Evolutionary conservation across 2,797 vertebrate species (phyloP).

Genomic region (Leuciscus waleckii): DNA sequence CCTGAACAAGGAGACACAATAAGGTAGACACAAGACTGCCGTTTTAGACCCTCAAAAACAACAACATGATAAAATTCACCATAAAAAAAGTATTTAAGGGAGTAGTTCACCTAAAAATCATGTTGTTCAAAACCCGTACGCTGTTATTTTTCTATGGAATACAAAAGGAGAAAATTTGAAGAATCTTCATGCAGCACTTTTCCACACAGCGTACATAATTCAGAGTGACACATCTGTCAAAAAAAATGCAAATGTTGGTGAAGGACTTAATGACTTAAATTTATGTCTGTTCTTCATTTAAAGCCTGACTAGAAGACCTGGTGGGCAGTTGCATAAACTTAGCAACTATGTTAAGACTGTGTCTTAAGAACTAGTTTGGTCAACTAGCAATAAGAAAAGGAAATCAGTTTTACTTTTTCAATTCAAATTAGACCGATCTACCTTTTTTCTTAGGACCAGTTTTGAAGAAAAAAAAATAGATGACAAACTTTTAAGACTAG

Average conservation of each 20-base stretch:
- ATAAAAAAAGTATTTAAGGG: background rate
- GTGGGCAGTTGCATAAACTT: no score
- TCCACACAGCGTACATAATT: background rate
- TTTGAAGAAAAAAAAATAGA: background rate
- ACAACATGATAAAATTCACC: background rate
- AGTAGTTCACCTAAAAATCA: background rate
- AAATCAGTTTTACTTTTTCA: background rate
- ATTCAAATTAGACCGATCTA: background rate
- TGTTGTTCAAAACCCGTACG: background rate
- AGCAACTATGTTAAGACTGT: no score
- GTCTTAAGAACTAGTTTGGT: no score
- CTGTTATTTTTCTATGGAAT: background rate
- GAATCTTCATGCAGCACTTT: background rate
- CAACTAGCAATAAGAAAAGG: background rate
- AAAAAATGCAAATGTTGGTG: background rate
- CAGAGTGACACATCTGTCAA: background rate
- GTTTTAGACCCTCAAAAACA: constrained; percentile 13
- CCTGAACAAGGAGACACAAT: background rate
- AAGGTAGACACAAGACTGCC: background rate
- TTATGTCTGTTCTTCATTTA: background rate
- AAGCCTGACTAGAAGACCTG: background rate
- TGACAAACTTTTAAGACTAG: background rate
- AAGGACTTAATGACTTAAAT: background rate
- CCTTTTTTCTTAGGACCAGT: background rate
- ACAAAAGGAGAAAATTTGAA: background rate